Percentiles rank a stretch among this genome's conserved stretches.
Evolutionary conservation across 2,797 vertebrate species (phyloP).

Genomic region (Lagocephalus sceleratus): DNA sequence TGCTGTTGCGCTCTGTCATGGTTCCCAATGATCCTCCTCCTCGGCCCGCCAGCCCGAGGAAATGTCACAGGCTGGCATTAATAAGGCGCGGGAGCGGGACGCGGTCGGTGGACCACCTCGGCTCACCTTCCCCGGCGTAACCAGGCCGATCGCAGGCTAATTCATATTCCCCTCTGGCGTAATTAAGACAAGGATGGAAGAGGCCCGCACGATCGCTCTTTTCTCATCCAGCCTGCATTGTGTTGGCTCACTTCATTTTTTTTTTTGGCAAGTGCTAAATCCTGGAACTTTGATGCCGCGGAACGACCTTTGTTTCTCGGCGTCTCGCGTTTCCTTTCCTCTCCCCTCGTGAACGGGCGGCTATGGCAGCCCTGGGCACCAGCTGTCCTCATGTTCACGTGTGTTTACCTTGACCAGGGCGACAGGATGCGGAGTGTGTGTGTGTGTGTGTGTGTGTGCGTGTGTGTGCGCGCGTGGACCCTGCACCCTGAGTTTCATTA

Average conservation of each 20-base stretch:
- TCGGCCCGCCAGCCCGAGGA: slow-evolving; percentile 19
- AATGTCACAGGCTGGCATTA: slow-evolving; percentile 65
- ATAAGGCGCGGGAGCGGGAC: slow-evolving; percentile 17
- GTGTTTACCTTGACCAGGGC: not conserved
- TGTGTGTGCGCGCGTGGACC: not conserved
- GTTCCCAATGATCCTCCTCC: too few relatives aligned
- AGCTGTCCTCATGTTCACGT: slow-evolving; percentile 5
- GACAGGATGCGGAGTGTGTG: not conserved
- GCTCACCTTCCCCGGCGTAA: slow-evolving; percentile 31
- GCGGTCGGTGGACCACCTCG: slow-evolving; percentile 44
- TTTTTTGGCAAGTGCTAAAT: slow-evolving; percentile 48
- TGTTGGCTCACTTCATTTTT: slow-evolving; percentile 47
- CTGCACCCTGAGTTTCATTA: slow-evolving; percentile 50
- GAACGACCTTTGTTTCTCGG: slow-evolving; percentile 53
- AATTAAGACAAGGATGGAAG: slow-evolving; percentile 18
- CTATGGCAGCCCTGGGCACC: slow-evolving; percentile 21
- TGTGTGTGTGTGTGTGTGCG: slow-evolving; percentile 1
- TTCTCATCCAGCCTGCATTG: slow-evolving; percentile 53
- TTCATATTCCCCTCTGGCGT: slow-evolving; percentile 20
- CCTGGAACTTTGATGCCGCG: slow-evolving; percentile 49
- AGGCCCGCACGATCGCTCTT: slow-evolving; percentile 39
- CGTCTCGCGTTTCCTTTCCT: slow-evolving; percentile 32
- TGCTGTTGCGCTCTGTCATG: too few relatives aligned
- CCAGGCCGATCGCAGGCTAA: slow-evolving; percentile 22
- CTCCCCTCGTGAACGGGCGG: slow-evolving; percentile 11